phyloP scores from a whole-genome alignment of 2,113 vertebrate genomes.

The Jacana jacana region DNA sequence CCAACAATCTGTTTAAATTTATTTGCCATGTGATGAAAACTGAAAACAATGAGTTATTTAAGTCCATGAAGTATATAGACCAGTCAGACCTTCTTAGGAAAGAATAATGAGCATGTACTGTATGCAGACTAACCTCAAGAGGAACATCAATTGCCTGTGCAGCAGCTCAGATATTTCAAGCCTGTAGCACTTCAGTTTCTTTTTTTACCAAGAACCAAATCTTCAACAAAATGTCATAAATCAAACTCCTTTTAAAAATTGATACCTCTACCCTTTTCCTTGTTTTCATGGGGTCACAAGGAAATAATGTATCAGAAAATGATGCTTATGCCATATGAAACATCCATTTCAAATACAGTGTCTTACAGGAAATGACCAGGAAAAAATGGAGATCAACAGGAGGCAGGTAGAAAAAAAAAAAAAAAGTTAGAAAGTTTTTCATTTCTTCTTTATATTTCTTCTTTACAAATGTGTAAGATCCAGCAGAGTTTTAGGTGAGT shows the following conservation, averaged over 20 bases:
- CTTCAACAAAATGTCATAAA: neutral
- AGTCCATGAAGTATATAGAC: neutral
- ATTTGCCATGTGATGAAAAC: neutral
- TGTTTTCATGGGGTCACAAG: neutral
- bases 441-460: neutral
- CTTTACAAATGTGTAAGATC: neutral
- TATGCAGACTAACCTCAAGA: neutral
- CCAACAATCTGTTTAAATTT: neutral
- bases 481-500: neutral
- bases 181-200: neutral
- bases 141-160: neutral
- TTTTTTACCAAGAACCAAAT: neutral
- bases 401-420: neutral
- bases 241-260: neutral
- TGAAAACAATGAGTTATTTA: neutral
- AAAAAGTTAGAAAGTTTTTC: neutral
- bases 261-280: neutral
- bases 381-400: neutral
- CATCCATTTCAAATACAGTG: neutral
- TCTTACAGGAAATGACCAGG: neutral
- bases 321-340: neutral
- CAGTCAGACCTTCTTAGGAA: neutral
- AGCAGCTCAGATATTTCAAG: neutral
- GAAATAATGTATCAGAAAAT: neutral
- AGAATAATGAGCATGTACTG: rapidly evolving